These are phyloP conservation scores for Clistopyga incitator DNA, from an alignment of 2,888 invertebrate genomes.

Conservation along the genomic window DNA sequence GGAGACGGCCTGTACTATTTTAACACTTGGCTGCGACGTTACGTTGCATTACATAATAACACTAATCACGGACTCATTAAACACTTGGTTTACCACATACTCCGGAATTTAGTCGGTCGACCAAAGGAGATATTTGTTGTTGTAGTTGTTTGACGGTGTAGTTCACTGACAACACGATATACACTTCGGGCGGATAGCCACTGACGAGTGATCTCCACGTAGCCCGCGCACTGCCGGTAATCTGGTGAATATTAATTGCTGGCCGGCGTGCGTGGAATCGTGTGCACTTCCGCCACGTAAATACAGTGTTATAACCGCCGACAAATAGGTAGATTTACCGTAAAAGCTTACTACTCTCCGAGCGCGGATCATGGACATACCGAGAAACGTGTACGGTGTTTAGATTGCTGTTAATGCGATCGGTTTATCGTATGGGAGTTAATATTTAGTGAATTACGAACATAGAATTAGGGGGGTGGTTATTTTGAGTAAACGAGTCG, in stretches of 20 bases:
- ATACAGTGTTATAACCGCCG: slow-evolving; percentile 62
- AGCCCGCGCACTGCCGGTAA: slow-evolving; percentile 34
- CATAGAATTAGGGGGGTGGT: slow-evolving; percentile 1
- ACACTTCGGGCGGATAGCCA: slow-evolving; percentile 25
- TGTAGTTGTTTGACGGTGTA: background rate
- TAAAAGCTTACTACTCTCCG: slow-evolving; percentile 27
- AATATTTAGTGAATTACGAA: slow-evolving; percentile 24
- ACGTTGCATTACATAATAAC: slow-evolving; percentile 36
- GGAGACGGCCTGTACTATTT: background rate
- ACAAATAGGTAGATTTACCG: slow-evolving; percentile 44
- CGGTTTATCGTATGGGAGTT: slow-evolving; percentile 9
- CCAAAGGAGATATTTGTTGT: background rate
- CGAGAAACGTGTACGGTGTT: background rate
- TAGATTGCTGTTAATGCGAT: background rate
- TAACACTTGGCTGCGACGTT: slow-evolving; percentile 7
- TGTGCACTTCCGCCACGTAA: slow-evolving; percentile 71
- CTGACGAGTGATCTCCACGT: slow-evolving; percentile 38
- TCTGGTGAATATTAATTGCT: slow-evolving; percentile 75
- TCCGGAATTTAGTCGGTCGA: slow-evolving; percentile 13
- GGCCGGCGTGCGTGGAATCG: slow-evolving; percentile 63
- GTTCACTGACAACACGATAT: slow-evolving; percentile 15
- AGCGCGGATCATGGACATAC: too few relatives aligned
- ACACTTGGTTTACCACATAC: slow-evolving; percentile 48
- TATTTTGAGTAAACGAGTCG: background rate
- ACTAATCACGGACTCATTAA: slow-evolving; percentile 59